Evolutionary conservation across 1,140 invertebrate species (phyloP).

Genomic region (Ephestia elutella): DNA sequence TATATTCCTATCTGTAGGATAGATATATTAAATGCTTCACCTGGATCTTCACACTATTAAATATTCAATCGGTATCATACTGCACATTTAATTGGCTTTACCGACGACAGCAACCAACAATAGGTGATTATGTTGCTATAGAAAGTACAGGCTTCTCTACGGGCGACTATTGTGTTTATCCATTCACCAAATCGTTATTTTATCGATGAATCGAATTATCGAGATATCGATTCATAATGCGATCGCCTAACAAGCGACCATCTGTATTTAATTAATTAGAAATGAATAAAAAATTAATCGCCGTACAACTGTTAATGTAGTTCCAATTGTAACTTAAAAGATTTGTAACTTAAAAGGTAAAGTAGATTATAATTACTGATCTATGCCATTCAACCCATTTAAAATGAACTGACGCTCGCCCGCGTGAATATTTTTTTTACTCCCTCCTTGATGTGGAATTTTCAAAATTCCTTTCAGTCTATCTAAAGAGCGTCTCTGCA

Average conservation of each 20-base stretch:
- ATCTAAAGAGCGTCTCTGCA: no score
- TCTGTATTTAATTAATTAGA: slow-evolving; percentile 68
- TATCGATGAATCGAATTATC: slow-evolving; percentile 50
- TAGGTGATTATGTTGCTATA: slow-evolving; percentile 63
- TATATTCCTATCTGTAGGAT: no score
- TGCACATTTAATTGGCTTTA: slow-evolving; percentile 48
- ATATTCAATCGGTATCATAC: slow-evolving; percentile 1
- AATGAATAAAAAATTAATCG: slow-evolving; percentile 32
- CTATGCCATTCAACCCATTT: no score
- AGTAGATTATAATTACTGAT: no score
- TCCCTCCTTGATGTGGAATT: no score
- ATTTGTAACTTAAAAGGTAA: no score
- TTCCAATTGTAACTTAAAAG: not conserved
- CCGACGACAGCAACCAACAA: slow-evolving; percentile 52
- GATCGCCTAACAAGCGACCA: slow-evolving; percentile 60
- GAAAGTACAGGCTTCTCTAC: slow-evolving; percentile 42
- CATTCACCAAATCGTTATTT: slow-evolving; percentile 29
- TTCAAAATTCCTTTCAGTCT: no score
- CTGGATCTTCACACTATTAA: no score
- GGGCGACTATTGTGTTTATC: slow-evolving; percentile 61
- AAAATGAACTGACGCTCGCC: no score
- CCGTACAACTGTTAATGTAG: slow-evolving; percentile 29
- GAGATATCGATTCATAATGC: slow-evolving; percentile 50
- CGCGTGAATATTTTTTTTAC: no score
- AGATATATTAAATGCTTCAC: no score